Conservation (phyloP, 2,888 invertebrate genomes). For the Leptopilina myrica region DNA sequence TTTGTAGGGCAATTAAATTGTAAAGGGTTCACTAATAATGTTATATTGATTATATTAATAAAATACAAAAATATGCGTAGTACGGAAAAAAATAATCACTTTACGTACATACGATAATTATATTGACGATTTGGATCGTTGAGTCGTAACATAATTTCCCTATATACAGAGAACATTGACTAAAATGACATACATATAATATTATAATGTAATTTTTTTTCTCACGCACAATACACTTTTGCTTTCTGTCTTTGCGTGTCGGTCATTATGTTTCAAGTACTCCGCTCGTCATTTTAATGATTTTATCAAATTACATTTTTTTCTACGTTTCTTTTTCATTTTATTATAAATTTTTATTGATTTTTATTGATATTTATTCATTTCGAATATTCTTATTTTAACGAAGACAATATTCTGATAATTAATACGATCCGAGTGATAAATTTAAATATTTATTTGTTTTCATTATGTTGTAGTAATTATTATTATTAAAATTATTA, state of each 20-base stretch:
- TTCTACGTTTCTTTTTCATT: neutral
- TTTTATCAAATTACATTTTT: neutral
- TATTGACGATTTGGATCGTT: slow-evolving; percentile 2
- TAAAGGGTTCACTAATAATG: no score
- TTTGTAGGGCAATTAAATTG: no score
- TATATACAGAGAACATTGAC: neutral
- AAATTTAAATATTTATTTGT: no score
- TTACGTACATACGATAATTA: no score
- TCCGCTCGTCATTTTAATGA: neutral
- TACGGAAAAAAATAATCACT: no score
- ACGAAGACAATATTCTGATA: neutral
- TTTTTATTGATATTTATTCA: no score
- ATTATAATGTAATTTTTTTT: slow-evolving; percentile 2
- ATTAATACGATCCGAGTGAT: neutral
- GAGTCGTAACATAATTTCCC: neutral
- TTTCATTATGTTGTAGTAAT: neutral
- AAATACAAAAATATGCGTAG: no score
- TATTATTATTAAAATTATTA: no score
- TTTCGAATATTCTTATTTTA: no score
- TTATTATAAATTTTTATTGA: no score
- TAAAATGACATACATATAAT: neutral
- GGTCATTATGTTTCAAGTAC: neutral
- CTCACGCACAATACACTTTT: neutral
- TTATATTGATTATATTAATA: no score
- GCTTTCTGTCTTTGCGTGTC: neutral